A percentile compares a stretch with the other conserved stretches of the same genome.
Evolutionary conservation across 2,113 vertebrate species (phyloP).

Genomic region (Cinclus cinclus): DNA sequence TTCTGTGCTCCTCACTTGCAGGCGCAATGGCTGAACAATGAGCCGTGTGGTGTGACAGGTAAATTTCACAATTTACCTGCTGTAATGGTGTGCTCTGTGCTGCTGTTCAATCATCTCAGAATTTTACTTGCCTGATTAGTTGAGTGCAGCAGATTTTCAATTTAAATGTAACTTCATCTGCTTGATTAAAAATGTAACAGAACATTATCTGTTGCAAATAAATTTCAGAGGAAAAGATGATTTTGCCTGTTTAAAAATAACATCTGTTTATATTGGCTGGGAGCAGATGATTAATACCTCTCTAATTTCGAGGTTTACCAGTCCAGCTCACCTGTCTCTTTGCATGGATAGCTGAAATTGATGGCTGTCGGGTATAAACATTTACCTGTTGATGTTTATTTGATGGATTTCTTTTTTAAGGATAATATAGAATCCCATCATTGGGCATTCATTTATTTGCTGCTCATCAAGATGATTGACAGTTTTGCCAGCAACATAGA

Average conservation of each 20-base stretch:
- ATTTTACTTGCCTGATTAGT: conserved; percentile 77
- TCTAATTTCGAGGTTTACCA: conserved; percentile 87
- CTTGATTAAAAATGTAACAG: conserved; percentile 85
- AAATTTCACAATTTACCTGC: conserved; percentile 76
- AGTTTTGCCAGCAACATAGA: conserved; percentile 74
- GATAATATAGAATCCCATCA: conserved; percentile 83
- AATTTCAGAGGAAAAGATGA: conserved; percentile 81
- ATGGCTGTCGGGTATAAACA: conserved; percentile 80
- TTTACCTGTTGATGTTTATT: conserved; percentile 84
- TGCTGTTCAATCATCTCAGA: conserved; percentile 69
- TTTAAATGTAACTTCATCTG: conserved; percentile 85
- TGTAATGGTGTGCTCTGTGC: conserved; percentile 61
- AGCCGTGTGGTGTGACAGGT: conserved; percentile 75
- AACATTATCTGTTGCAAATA: conserved; percentile 84
- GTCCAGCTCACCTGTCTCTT: conserved; percentile 84
- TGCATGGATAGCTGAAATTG: conserved; percentile 83
- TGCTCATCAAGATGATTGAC: conserved; percentile 85
- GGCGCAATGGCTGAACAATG: conserved; percentile 69
- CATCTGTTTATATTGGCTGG: conserved; percentile 82
- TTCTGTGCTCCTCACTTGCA: conserved; percentile 62
- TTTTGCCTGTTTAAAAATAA: conserved; percentile 81
- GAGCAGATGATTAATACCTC: conserved; percentile 80
- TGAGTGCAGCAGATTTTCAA: conserved; percentile 83
- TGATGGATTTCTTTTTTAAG: conserved; percentile 84
- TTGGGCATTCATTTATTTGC: conserved; percentile 84